A percentile compares a stretch with the other conserved stretches of the same genome.
Conservation (phyloP, 2,113 vertebrate species). For the Phocoena sinus region DNA sequence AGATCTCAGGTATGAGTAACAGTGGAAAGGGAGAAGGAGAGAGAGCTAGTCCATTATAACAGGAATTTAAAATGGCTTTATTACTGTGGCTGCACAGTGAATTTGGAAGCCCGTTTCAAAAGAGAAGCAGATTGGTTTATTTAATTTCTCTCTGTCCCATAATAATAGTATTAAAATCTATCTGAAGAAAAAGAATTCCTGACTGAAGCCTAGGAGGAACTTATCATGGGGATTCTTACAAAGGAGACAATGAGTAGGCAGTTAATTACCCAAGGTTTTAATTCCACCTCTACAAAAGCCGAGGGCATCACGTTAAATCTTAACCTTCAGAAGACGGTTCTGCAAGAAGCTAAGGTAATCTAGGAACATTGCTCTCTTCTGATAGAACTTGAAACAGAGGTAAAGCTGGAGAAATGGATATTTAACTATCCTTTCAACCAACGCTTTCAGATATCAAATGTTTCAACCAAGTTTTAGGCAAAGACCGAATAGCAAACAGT, state of each 20-base stretch:
- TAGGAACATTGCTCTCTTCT: not conserved
- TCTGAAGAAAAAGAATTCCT: not conserved
- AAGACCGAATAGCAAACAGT: not conserved
- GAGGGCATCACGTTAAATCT: not conserved
- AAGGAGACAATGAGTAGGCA: not conserved
- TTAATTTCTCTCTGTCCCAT: not conserved
- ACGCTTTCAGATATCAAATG: conserved; percentile 29
- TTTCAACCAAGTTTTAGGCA: not conserved
- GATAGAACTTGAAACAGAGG: not conserved
- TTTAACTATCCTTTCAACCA: not conserved
- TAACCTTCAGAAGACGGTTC: conserved; percentile 16
- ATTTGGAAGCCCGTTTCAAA: not conserved
- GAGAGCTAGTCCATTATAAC: not conserved
- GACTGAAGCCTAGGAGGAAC: not conserved
- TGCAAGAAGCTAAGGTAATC: not conserved
- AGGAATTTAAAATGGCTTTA: not conserved
- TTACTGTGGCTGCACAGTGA: not conserved
- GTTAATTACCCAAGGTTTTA: conserved; percentile 16
- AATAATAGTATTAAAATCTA: conserved; percentile 26
- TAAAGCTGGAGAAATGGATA: conserved; percentile 5
- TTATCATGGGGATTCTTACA: conserved; percentile 20
- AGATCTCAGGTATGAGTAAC: not conserved
- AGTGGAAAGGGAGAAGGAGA: not conserved
- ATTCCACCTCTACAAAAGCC: conserved; percentile 29
- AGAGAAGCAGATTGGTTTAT: not conserved